A percentile compares a stretch with the other conserved stretches of the same genome.
These are phyloP conservation scores for Lasioglossum lativentre DNA, from an alignment of 2,888 invertebrate genomes.

Conservation along the genomic window DNA sequence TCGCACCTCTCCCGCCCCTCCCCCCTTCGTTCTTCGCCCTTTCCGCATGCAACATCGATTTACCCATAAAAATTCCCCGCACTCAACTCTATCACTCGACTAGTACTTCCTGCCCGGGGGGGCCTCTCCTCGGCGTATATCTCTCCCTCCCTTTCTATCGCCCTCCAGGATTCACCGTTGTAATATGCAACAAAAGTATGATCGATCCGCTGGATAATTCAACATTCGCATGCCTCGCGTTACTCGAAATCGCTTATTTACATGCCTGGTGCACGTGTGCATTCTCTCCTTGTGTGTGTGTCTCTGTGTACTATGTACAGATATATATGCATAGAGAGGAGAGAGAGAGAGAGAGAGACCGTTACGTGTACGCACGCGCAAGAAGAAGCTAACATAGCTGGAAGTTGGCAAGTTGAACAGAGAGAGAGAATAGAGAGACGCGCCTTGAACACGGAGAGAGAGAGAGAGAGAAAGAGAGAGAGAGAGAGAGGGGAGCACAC, in stretches of 20 bases:
- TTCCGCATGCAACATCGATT: constrained; percentile 80
- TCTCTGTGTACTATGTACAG: too few species aligned
- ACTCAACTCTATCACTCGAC: constrained; percentile 81
- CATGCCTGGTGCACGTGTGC: constrained; percentile 29
- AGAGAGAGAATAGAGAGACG: constrained; percentile 1
- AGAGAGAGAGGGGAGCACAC: too few species aligned
- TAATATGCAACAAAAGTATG: constrained; percentile 53
- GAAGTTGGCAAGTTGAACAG: neutral
- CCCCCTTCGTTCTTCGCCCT: constrained; percentile 42
- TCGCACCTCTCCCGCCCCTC: constrained; percentile 13
- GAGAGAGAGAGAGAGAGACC: neutral
- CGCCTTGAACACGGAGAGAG: neutral
- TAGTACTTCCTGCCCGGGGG: constrained; percentile 82
- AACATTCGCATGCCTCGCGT: constrained; percentile 11
- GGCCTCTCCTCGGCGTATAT: constrained; percentile 53
- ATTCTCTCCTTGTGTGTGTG: too few species aligned
- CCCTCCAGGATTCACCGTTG: constrained; percentile 52
- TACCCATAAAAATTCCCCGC: constrained; percentile 83
- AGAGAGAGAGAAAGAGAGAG: too few species aligned
- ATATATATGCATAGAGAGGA: neutral
- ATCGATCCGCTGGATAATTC: constrained; percentile 50
- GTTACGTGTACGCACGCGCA: neutral
- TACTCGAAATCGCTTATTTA: constrained; percentile 46
- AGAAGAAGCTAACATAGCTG: too few species aligned
- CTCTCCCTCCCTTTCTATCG: constrained; percentile 10